These are phyloP conservation scores for Cyprinus carpio DNA, from an alignment of 2,113 vertebrate species.

Conservation along the genomic window DNA sequence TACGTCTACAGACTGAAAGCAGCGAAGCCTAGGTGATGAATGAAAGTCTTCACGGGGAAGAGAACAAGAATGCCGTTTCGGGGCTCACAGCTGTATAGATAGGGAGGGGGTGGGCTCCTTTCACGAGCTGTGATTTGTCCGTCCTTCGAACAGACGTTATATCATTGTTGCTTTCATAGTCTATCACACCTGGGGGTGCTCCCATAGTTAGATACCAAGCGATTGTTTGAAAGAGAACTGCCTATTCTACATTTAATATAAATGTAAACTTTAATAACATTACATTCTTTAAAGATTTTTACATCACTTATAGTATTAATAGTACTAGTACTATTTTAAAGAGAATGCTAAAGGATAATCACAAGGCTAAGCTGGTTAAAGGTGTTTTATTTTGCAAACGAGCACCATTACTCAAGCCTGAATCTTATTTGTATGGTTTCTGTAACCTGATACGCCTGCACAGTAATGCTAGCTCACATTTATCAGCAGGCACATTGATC, in stretches of 20 bases:
- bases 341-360: neutral
- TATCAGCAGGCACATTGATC: conserved; percentile 16
- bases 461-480: neutral
- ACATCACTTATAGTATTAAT: neutral
- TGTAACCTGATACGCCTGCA: neutral
- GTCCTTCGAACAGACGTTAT: too few relatives aligned
- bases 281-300: neutral
- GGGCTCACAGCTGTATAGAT: too few relatives aligned
- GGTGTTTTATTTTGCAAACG: neutral
- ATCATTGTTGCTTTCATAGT: too few relatives aligned
- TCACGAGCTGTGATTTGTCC: too few relatives aligned
- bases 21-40: too few relatives aligned
- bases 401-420: neutral
- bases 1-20: too few relatives aligned
- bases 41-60: too few relatives aligned
- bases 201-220: too few relatives aligned
- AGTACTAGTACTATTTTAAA: neutral
- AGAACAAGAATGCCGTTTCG: too few relatives aligned
- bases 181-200: too few relatives aligned
- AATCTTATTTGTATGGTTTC: neutral
- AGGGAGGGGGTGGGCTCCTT: too few relatives aligned
- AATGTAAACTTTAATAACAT: neutral
- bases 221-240: too few relatives aligned
- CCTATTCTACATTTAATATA: neutral
- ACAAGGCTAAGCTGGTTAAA: neutral